A percentile compares a stretch with the other conserved stretches of the same genome.
phyloP scores from a whole-genome alignment of 2,797 vertebrate species.

The Crocodylus rhombifer region DNA sequence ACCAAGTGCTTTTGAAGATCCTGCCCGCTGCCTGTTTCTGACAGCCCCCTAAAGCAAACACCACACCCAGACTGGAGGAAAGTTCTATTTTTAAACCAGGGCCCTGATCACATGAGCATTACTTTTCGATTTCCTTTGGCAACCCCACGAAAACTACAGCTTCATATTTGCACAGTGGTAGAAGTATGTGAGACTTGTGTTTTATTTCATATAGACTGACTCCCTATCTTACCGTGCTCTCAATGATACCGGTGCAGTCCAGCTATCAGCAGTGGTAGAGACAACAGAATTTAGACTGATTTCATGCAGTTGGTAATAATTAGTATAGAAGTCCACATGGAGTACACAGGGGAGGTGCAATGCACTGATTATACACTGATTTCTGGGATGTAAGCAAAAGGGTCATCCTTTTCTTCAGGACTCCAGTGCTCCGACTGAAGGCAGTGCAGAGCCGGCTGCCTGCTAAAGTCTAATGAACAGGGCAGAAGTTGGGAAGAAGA shows the following conservation, averaged over 20 bases:
- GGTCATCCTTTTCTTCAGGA: background rate
- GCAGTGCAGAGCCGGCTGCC: background rate
- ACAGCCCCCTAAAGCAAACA: background rate
- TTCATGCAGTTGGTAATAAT: background rate
- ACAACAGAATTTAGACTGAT: background rate
- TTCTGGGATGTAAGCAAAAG: background rate
- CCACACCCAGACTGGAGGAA: background rate
- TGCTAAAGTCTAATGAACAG: background rate
- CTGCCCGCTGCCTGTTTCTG: constrained; percentile 15
- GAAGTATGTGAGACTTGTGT: constrained; percentile 26
- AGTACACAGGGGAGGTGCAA: rapidly evolving
- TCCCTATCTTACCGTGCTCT: background rate
- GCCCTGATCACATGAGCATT: background rate
- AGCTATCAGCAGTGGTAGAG: background rate
- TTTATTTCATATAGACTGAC: constrained; percentile 11
- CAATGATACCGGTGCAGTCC: background rate
- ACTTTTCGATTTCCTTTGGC: constrained; percentile 13
- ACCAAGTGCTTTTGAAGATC: constrained; percentile 11
- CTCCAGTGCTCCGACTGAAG: background rate
- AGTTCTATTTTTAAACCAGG: background rate
- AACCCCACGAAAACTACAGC: constrained; percentile 52
- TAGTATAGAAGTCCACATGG: background rate
- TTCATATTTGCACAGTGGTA: background rate
- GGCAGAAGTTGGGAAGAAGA: background rate
- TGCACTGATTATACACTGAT: rapidly evolving